Base-by-base conservation (phyloP, 1,140 invertebrate species). In the Drosophila grimshawi region DNA sequence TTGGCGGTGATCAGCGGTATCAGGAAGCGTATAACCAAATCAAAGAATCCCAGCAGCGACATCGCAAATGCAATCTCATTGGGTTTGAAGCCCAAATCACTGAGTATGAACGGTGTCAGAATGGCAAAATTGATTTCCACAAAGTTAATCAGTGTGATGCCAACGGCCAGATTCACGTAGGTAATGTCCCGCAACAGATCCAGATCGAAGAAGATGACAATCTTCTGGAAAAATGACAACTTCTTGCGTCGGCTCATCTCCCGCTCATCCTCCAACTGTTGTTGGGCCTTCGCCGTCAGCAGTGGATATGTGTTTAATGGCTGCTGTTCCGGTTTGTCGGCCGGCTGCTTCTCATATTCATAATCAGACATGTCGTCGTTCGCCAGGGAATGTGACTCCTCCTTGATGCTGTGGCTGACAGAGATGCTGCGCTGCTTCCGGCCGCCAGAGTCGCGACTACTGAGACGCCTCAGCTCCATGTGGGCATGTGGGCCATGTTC, bases 111-210 rank as follows among this genome's bases (percentile, higher is more conserved):
- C 1, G 95, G 95, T 0, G 95, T 95, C 35, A 96, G 86, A 3
- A 96, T 92, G 2, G 95, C 94, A 89, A 96, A 96, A 86, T 96
- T 96, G 6, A 96, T 90, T 82, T 96, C 95, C 29, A 94, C 94
- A 76, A 95, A 95, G 76, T 94, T 94, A 3, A 95, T 95, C 7
- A 96, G 81, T 5, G 95, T 95, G 59, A 96, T 94, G 19, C 95
- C 95, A 43, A 96, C 77, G 92, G 95, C 94, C 29, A 96, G 93
- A 80, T 95, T 96, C 2, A 96, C 93, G 67, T 95, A 96, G 4
- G 94, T 94, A 3, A 94, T 93, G 91, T 96, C 95, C 73, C 94
- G 93, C 39, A 96, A 78, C 27, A 96, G 88, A 85, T 95, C 94
- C 57, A 96, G 92, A 80, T 96, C 95, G 77, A 96, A 95, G 67